These are phyloP conservation scores for Parazoanthus darwini DNA, from an alignment of 92 coral and sea anemone species.

Conservation along the genomic window DNA sequence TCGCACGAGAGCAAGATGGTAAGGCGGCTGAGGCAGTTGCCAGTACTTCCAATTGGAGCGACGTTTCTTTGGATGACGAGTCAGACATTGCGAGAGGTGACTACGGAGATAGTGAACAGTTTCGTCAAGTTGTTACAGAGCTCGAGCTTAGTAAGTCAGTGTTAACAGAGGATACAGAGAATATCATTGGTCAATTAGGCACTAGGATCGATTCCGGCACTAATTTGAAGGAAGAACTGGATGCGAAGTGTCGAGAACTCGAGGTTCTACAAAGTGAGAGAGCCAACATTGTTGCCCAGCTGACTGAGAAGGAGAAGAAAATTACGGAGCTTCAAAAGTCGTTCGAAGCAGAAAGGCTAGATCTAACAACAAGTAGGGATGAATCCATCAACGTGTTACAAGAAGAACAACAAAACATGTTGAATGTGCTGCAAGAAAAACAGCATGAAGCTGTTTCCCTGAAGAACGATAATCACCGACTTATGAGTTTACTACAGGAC, in stretches of 20 bases:
- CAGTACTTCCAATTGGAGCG: slow-evolving; percentile 20
- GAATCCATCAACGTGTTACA: slow-evolving; percentile 65
- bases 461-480: slow-evolving; percentile 58
- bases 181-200: slow-evolving; percentile 62
- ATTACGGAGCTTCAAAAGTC: slow-evolving; percentile 85
- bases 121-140: slow-evolving; percentile 58
- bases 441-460: slow-evolving; percentile 63
- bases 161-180: slow-evolving; percentile 72
- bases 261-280: slow-evolving; percentile 57
- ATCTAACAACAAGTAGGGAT: slow-evolving; percentile 64
- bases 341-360: slow-evolving; percentile 72
- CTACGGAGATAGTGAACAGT: slow-evolving; percentile 43
- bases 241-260: slow-evolving; percentile 61
- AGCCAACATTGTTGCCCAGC: slow-evolving; percentile 63
- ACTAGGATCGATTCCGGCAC: slow-evolving; percentile 58
- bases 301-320: slow-evolving; percentile 77
- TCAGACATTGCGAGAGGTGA: slow-evolving; percentile 40
- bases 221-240: slow-evolving; percentile 58
- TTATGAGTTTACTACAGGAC: slow-evolving; percentile 70
- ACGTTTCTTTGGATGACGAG: slow-evolving; percentile 57
- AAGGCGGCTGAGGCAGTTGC: not conserved
- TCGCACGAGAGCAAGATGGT: slow-evolving; percentile 28
- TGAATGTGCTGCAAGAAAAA: slow-evolving; percentile 72
- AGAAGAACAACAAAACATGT: slow-evolving; percentile 68
- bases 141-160: slow-evolving; percentile 74